Evolutionary conservation across 2,888 invertebrate genomes (phyloP), one percentile per base, ranked within the genome.

Genomic region (Campoplex nolae): DNA sequence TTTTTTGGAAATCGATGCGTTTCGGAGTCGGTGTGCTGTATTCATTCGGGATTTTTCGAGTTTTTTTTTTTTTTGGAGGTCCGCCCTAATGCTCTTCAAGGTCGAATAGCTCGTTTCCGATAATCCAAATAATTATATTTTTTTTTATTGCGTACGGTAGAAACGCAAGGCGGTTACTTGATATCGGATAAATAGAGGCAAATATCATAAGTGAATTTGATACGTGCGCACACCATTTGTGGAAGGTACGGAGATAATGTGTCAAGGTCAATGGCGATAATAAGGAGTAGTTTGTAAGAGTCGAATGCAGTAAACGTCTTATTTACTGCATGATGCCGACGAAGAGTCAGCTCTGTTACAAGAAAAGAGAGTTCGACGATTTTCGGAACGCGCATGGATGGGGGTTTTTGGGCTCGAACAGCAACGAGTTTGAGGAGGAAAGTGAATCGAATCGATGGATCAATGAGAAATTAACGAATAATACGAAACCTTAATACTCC

Each of bases 211-310:
- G 38, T 28, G 16, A 54, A 38, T 62, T 73, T 56, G 28, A 65
- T 51, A 45, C 54, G 42, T 67, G 54, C 48, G 38, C 48, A 51
- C 48, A 67, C 73, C 73, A 67, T 77, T 71, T 54, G 81, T 32
- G 65, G 56, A 67, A 81, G 48, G 65, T 76, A 58, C 38, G 51
- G 74, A 71, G 42, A 16, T 62, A 80, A 62, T 62, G 58, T 84
- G 75, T 51, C 84, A 84, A 79, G 84, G 84, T 75, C 75, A 80
- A 80, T 62, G 42, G 3, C 42, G 45, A 68, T 76, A 51, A 76
- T 77, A 58, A 62, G 58, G 70, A 62, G 58, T 9, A 83, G 7
- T 45, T 28, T 28, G 16, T 48, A 48, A 16, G 73, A 73, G 7
- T 42, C 70, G 16, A 42, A 58, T 35, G 56, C 68, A 42, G 58